Percentiles rank a stretch among this genome's conserved stretches.
These are phyloP conservation scores for Cepaea nemoralis DNA, from an alignment of 1,140 invertebrate species.

Conservation along the genomic window DNA sequence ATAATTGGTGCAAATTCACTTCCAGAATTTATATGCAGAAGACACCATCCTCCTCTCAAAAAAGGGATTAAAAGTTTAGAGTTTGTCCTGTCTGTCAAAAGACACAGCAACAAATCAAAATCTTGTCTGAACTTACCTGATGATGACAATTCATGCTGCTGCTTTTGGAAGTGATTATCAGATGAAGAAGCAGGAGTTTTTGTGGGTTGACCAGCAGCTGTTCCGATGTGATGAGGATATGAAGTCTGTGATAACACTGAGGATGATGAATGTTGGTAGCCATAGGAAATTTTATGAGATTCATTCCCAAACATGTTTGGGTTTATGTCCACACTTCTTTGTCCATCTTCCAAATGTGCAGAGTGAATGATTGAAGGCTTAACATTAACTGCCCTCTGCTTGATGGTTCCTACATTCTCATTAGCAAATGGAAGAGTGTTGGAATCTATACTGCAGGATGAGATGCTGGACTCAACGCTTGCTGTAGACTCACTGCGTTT, in stretches of 20 bases:
- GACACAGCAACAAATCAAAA: too few species aligned
- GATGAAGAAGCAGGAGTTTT: background rate
- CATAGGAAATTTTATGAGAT: conserved; percentile 32
- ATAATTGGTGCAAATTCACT: too few species aligned
- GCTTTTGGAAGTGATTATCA: background rate
- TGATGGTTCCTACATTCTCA: conserved; percentile 98
- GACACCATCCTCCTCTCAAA: too few species aligned
- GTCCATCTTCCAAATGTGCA: conserved; percentile 46
- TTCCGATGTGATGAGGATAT: background rate
- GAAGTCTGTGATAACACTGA: conserved; percentile 4
- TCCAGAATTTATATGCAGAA: too few species aligned
- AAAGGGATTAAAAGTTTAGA: too few species aligned
- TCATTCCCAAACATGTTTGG: conserved; percentile 47
- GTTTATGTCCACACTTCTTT: conserved; percentile 44
- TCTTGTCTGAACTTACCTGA: background rate
- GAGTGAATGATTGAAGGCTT: conserved; percentile 63
- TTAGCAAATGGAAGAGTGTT: conserved; percentile 98
- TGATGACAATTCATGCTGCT: background rate
- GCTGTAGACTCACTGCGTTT: conserved; percentile 57
- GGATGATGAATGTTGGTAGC: background rate
- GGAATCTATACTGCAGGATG: conserved; percentile 84
- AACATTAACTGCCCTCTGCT: conserved; percentile 76
- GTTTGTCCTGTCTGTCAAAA: too few species aligned
- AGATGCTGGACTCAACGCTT: conserved; percentile 80
- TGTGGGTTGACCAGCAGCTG: background rate